A percentile compares a stretch with the other conserved stretches of the same genome.
These are phyloP conservation scores for Neosilurus hyrtlii DNA, from an alignment of 2,797 vertebrate genomes.

Conservation along the genomic window DNA sequence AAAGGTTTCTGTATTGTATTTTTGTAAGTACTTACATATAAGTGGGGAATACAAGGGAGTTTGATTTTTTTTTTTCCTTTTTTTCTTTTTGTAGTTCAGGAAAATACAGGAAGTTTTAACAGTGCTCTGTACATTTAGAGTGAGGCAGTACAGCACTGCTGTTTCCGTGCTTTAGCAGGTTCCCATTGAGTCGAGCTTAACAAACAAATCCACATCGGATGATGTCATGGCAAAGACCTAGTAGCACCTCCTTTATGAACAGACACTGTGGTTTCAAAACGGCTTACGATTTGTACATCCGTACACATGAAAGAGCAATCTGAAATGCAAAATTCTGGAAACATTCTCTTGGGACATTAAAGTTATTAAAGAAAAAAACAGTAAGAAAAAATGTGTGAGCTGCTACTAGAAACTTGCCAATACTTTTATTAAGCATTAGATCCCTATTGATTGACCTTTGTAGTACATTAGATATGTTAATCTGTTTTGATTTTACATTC, in stretches of 20 bases:
- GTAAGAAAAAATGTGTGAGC: constrained; percentile 49
- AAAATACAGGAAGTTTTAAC: constrained; percentile 77
- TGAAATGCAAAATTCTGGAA: constrained; percentile 13
- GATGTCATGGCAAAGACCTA: constrained; percentile 68
- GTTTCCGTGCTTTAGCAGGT: constrained; percentile 61
- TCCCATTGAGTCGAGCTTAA: constrained; percentile 60
- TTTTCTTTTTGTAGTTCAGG: constrained; percentile 53
- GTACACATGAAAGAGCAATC: constrained; percentile 46
- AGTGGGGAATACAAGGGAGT: constrained; percentile 74
- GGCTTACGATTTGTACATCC: constrained; percentile 41
- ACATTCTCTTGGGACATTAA: constrained; percentile 15
- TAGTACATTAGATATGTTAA: constrained; percentile 54
- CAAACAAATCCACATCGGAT: constrained; percentile 65
- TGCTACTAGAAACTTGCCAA: constrained; percentile 69
- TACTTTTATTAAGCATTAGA: constrained; percentile 42
- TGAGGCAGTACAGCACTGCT: constrained; percentile 62
- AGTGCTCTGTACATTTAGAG: constrained; percentile 79
- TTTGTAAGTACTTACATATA: constrained; percentile 82
- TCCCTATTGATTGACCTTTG: constrained; percentile 51
- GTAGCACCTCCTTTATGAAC: constrained; percentile 71
- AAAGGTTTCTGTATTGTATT: constrained; percentile 68
- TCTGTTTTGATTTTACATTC: constrained; percentile 64
- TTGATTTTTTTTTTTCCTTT: constrained; percentile 54
- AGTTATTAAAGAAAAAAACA: neutral
- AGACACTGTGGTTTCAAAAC: constrained; percentile 55